Conservation (phyloP, 2,888 invertebrate genomes). For the Troides helena region DNA sequence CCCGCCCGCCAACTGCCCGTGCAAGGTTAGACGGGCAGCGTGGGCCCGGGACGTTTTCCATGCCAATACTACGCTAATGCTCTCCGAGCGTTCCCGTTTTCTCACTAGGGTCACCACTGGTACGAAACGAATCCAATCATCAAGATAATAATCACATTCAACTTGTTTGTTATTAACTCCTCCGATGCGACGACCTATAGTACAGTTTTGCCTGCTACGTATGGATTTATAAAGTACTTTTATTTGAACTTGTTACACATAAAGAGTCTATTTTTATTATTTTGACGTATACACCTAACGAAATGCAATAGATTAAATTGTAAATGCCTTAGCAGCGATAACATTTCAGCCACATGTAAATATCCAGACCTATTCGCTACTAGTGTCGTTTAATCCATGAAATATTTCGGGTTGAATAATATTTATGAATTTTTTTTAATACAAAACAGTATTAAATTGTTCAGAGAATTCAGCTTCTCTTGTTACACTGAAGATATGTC, state of each 20-base stretch:
- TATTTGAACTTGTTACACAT: too few relatives aligned
- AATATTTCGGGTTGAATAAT: not conserved
- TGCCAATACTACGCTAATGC: constrained; percentile 47
- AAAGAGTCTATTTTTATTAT: not conserved
- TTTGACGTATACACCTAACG: too few relatives aligned
- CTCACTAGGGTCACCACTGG: constrained; percentile 14
- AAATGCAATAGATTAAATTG: too few relatives aligned
- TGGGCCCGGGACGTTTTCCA: constrained; percentile 54
- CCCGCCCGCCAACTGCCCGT: constrained; percentile 67
- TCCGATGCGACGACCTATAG: too few relatives aligned
- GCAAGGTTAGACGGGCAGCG: constrained; percentile 65
- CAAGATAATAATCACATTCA: too few relatives aligned
- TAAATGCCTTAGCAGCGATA: too few relatives aligned
- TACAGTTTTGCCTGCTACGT: too few relatives aligned
- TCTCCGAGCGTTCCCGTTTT: constrained; percentile 22
- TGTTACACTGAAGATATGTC: not conserved
- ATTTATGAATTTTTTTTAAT: not conserved
- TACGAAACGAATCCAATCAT: not conserved
- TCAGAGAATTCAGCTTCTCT: not conserved
- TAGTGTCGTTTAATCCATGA: not conserved
- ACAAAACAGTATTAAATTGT: not conserved
- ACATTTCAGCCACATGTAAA: too few relatives aligned
- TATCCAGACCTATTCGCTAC: not conserved
- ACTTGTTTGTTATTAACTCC: too few relatives aligned
- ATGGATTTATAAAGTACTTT: too few relatives aligned